Conservation (phyloP, 53 echinoderm and acorn worm genomes). For the Luidia sarsii region DNA sequence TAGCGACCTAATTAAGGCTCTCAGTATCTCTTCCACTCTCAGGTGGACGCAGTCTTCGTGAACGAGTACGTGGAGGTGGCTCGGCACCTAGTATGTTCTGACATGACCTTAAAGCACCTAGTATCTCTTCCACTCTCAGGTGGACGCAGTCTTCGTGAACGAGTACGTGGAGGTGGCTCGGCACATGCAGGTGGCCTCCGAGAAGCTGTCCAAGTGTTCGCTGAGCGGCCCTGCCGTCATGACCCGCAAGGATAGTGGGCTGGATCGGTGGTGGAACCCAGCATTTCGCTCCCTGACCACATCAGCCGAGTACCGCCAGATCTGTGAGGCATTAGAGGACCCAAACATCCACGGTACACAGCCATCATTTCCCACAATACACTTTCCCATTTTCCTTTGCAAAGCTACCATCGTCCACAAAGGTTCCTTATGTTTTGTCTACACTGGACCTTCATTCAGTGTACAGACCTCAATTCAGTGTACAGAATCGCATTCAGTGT, state of each 20-base stretch:
- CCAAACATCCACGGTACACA: constrained; percentile 43
- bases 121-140: no score
- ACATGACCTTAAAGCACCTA: no score
- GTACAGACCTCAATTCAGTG: no score
- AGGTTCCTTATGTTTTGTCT: no score
- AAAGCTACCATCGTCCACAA: no score
- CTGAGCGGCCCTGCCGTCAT: constrained; percentile 42
- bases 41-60: constrained; percentile 53
- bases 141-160: constrained; percentile 49
- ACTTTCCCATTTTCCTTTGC: no score
- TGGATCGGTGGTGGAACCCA: constrained; percentile 47
- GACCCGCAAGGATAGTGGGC: constrained; percentile 13
- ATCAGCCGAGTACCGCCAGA: constrained; percentile 30
- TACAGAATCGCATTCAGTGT: no score
- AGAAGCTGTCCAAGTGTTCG: constrained; percentile 13
- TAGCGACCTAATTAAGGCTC: no score
- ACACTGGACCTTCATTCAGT: no score
- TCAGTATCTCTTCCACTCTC: no score
- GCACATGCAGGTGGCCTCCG: constrained; percentile 13
- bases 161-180: constrained; percentile 1
- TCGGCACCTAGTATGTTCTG: no score
- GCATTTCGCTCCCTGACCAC: constrained; percentile 21
- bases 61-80: constrained; percentile 22
- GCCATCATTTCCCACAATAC: no score
- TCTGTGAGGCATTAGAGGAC: constrained; percentile 41